Percentiles rank a stretch among this genome's conserved stretches.
These are phyloP conservation scores for Daphoenositta chrysoptera DNA, from an alignment of 2,113 vertebrate genomes.

Conservation along the genomic window DNA sequence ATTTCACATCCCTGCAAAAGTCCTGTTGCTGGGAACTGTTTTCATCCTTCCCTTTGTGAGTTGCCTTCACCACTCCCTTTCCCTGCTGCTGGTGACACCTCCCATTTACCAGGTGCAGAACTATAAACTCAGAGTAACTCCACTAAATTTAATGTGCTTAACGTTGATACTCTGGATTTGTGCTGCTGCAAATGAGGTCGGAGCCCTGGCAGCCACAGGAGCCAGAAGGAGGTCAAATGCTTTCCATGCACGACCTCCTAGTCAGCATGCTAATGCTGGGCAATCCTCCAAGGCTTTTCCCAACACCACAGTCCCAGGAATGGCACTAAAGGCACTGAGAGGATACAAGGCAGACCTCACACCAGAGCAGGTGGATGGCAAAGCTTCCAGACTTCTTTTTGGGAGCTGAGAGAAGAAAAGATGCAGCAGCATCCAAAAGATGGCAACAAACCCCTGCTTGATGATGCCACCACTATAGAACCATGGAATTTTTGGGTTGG, in stretches of 20 bases:
- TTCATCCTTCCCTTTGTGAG: background rate
- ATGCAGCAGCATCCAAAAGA: background rate
- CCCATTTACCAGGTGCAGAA: background rate
- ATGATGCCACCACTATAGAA: rapidly evolving
- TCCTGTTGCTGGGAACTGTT: background rate
- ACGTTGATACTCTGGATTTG: background rate
- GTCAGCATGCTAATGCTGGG: background rate
- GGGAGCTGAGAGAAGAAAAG: background rate
- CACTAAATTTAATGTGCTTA: constrained; percentile 16
- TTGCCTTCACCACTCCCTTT: background rate
- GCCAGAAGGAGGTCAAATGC: background rate
- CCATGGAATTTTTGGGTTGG: background rate
- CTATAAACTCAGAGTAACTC: constrained; percentile 3
- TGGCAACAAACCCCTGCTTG: background rate
- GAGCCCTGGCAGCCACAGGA: background rate
- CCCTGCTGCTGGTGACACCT: constrained; percentile 4
- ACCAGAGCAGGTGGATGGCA: rapidly evolving
- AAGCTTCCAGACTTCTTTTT: background rate
- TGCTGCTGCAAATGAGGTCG: background rate
- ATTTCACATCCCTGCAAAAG: background rate
- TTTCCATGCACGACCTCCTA: background rate
- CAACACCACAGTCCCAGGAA: background rate
- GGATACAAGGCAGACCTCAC: background rate
- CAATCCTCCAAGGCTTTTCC: background rate
- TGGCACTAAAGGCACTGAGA: background rate